Conservation (phyloP, 1,140 invertebrate species). For the Leptinotarsa defecta region DNA sequence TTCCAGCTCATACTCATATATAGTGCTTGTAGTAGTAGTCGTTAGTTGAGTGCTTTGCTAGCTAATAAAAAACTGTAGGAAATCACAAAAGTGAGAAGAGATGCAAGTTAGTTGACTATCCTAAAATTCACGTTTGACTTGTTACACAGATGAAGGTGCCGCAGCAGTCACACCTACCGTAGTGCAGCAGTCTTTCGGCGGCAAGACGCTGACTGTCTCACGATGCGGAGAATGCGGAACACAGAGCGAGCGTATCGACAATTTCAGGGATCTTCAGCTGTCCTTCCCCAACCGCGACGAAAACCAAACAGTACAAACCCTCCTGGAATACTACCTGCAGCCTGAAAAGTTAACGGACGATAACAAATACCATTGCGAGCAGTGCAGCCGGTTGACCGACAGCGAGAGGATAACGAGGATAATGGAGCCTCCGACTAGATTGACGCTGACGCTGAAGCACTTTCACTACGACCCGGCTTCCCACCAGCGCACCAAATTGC, state of each 20-base stretch:
- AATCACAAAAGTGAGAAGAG: too few species aligned
- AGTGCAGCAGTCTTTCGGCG: constrained; percentile 74
- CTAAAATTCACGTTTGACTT: constrained; percentile 2
- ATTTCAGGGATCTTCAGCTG: constrained; percentile 79
- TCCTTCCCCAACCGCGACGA: constrained; percentile 70
- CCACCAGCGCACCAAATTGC: constrained; percentile 73
- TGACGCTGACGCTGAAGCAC: constrained; percentile 80
- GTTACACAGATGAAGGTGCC: constrained; percentile 10
- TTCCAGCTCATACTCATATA: too few species aligned
- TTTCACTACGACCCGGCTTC: constrained; percentile 74
- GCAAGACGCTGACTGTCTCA: constrained; percentile 72
- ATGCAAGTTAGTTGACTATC: background rate
- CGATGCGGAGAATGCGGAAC: constrained; percentile 72
- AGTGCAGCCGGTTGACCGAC: constrained; percentile 74
- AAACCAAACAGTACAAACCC: constrained; percentile 67
- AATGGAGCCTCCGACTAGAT: constrained; percentile 71
- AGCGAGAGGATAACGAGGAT: constrained; percentile 76
- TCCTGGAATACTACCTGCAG: constrained; percentile 76
- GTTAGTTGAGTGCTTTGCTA: too few species aligned
- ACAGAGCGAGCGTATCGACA: constrained; percentile 73
- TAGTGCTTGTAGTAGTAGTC: too few species aligned
- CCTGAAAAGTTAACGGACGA: constrained; percentile 76
- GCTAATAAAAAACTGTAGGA: too few species aligned
- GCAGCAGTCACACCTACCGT: constrained; percentile 54
- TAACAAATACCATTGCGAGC: constrained; percentile 81